Conservation (phyloP, 23 tunicate genomes). For the Trididemnum nubilum region DNA sequence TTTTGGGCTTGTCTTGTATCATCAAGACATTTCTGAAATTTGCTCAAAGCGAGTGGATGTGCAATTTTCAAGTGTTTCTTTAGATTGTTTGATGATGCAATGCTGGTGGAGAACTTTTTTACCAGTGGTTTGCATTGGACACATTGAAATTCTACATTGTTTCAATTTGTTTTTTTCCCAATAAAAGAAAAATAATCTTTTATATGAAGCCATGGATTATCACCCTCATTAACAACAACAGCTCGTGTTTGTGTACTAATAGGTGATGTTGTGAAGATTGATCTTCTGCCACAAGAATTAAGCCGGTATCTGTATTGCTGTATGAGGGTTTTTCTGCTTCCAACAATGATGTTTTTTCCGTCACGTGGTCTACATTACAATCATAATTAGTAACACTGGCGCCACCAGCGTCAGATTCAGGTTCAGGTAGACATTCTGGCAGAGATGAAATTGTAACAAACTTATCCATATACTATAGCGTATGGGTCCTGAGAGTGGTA, state of each 20-base stretch:
- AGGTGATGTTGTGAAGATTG: background rate
- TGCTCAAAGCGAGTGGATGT: background rate
- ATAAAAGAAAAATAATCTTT: background rate
- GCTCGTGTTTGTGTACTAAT: no score
- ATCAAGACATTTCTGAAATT: background rate
- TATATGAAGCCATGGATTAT: background rate
- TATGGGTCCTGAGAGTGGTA: no score
- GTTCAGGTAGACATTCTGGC: no score
- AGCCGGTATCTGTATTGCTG: background rate
- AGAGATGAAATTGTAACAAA: no score
- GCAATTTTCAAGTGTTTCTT: background rate
- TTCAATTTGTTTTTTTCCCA: constrained; percentile 4
- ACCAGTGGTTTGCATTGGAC: background rate
- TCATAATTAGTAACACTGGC: no score
- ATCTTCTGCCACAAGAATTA: background rate
- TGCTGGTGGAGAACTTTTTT: constrained; percentile 12
- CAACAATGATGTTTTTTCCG: background rate
- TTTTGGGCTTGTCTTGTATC: background rate
- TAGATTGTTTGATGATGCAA: constrained; percentile 15
- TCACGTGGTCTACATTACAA: no score
- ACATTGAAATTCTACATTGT: constrained; percentile 6
- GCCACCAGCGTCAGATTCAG: no score
- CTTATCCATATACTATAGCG: no score
- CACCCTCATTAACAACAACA: background rate
- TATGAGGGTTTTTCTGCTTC: background rate